A percentile compares a stretch with the other conserved stretches of the same genome.
Conservation (phyloP, 2,888 invertebrate species). For the Mayetiola destructor region DNA sequence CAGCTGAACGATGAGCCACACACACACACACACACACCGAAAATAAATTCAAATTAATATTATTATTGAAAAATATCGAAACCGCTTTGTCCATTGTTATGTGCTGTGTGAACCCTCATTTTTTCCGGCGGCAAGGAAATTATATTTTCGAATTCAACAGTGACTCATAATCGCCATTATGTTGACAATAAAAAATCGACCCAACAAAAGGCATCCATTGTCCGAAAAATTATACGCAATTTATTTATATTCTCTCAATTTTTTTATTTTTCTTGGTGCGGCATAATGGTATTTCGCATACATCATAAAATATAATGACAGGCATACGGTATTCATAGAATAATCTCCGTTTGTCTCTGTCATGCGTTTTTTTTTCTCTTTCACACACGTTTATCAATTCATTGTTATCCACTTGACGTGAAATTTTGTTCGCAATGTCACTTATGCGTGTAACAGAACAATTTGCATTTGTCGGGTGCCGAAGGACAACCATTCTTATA, state of each 20-base stretch:
- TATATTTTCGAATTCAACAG: not conserved
- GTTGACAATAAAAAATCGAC: not conserved
- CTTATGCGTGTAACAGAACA: not conserved
- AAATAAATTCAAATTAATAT: not conserved
- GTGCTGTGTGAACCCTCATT: not conserved
- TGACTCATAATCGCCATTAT: constrained; percentile 7
- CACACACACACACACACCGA: not conserved
- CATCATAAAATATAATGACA: not conserved
- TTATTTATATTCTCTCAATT: constrained; percentile 12
- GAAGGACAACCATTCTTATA: not conserved
- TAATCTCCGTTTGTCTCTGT: not conserved
- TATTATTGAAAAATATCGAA: no score
- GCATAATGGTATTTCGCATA: not conserved
- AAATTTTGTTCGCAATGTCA: not conserved
- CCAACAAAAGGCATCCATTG: constrained; percentile 5
- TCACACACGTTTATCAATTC: not conserved
- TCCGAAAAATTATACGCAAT: constrained; percentile 10
- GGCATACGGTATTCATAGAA: no score
- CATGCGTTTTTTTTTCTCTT: not conserved
- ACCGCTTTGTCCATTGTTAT: not conserved
- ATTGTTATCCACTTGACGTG: no score
- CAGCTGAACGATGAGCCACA: no score
- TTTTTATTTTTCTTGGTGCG: not conserved
- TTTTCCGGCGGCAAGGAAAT: not conserved
- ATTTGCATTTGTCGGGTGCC: not conserved